Percentiles rank a stretch among this genome's conserved stretches.
Conservation (phyloP, 2,113 vertebrate species). For the Cephalopholis sonnerati region DNA sequence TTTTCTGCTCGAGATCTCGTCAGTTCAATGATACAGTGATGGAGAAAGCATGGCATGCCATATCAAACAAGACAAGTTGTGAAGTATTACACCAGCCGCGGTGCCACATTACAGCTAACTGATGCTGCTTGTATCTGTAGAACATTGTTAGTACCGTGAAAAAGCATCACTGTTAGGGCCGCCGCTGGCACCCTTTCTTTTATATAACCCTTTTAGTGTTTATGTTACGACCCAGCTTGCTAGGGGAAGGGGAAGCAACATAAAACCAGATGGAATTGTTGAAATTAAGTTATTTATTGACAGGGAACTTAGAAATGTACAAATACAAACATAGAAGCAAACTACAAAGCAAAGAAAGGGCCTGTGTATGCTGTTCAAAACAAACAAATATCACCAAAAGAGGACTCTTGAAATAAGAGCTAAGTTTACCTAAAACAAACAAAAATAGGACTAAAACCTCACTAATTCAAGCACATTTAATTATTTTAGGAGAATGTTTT, state of each 20-base stretch:
- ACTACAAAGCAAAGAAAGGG: not conserved
- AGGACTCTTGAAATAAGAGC: too few species aligned
- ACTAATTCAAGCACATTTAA: too few species aligned
- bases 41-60: conserved; percentile 53
- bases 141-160: not conserved
- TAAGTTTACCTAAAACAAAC: too few species aligned
- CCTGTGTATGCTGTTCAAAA: not conserved
- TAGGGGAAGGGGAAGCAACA: not conserved
- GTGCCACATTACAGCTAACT: conserved; percentile 22
- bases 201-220: too few species aligned
- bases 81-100: conserved; percentile 40
- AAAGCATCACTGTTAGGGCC: not conserved
- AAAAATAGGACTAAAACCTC: too few species aligned
- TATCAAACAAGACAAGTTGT: conserved; percentile 59
- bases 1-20: conserved; percentile 75
- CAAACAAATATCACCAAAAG: not conserved
- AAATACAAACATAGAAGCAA: not conserved
- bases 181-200: too few species aligned
- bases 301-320: not conserved
- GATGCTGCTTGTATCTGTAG: not conserved
- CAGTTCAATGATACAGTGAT: conserved; percentile 71
- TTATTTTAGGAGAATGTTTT: not conserved
- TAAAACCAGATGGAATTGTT: not conserved
- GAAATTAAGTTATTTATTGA: not conserved
- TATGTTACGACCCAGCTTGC: not conserved